Evolutionary conservation across 2,888 invertebrate genomes (phyloP), one percentile per base, ranked within the genome.

Genomic region (Polyommatus icarus): DNA sequence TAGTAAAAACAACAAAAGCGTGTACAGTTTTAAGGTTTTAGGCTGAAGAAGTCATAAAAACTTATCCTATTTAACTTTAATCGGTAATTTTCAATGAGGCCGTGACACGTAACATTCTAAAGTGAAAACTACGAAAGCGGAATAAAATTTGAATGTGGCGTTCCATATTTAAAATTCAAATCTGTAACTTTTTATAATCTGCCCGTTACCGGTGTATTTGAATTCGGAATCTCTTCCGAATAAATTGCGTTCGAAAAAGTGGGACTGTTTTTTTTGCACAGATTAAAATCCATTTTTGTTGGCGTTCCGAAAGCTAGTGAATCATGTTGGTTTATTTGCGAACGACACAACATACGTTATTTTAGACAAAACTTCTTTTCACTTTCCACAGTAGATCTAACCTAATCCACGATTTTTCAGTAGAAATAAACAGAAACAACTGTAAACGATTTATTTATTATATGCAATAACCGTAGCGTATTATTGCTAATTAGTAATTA

Each of bases 81-180:
- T 6, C 67, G 67, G 29, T 12, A 15, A 15, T 67, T 67, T 67
- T 29, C 67, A 29, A 29, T 29, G 15, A 67, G 18, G 29, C 67
- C 67, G 7, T 5, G 1, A 67, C 18, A 67, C 67, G 29, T 15
- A 15, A 67, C 12, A 15, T 67, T 67, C 29, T 15, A 15, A 67
- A 67, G 75, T 75, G 75, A 75, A 78, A 77, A 76, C 67, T 78
- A 24, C 76, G 77, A 76, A 73, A 73, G 81, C 80, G 76, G 72
- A 79, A 80, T 82, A 81, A 81, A 83, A 83, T 84, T 84, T 82
- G 83, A 85, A 87, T 84, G 82, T 80, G 80, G 80, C 83, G 82
- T 79, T 79, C 78, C 81, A 81, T 81, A 83, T 84, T 83, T 84
- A 80, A 85, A 85, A 84, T 85, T 84, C 82, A 84, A 85, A 84